Evolutionary conservation across 2,888 invertebrate genomes (phyloP), one percentile per base, ranked within the genome.

Genomic region (Orthosia gracilis): DNA sequence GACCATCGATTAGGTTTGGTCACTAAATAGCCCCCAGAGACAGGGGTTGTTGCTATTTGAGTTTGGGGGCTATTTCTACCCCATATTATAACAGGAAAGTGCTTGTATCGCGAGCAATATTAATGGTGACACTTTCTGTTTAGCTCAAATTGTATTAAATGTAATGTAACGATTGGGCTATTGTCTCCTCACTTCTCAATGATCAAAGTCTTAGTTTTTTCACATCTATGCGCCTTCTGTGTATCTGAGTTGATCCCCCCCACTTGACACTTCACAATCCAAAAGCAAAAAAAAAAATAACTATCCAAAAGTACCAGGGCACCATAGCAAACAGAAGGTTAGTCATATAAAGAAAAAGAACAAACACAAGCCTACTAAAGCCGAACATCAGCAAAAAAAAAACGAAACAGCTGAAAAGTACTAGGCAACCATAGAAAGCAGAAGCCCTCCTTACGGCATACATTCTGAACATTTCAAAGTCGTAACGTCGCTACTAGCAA

Each of bases 21-120:
- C 45, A 61, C 54, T 73, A 59, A 78, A 76, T 26, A 67, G 54
- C 31, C 78, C 68, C 82, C 31, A 23, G 62, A 63, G 77, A 57
- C 4, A 57, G 40, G 57, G 63, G 63, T 31, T 15, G 58, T 49
- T 40, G 54, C 26, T 9, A 23, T 55, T 74, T 62, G 45, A 31
- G 31, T 31, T 40, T 12, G 40, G 40, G 4, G 13, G 26, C n/a
- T 18, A 54, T 81, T 64, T 75, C 18, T 21, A 64, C 64, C 59
- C 76, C 18, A 2, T 58, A 15, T 54, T 59, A n/a, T 49, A 17
- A 59, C 11, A 40, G 2, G 13, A 68, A 13, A 23, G n/a, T 23
- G 45, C 17, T 72, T 61, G 17, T 23, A 47, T 23, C 31, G 23
- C 49, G 12, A 11, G 0, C 4, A 40, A 49, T 40, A 11, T 45